Conservation (phyloP, 2,113 vertebrate species). For the Lophura nycthemera region DNA sequence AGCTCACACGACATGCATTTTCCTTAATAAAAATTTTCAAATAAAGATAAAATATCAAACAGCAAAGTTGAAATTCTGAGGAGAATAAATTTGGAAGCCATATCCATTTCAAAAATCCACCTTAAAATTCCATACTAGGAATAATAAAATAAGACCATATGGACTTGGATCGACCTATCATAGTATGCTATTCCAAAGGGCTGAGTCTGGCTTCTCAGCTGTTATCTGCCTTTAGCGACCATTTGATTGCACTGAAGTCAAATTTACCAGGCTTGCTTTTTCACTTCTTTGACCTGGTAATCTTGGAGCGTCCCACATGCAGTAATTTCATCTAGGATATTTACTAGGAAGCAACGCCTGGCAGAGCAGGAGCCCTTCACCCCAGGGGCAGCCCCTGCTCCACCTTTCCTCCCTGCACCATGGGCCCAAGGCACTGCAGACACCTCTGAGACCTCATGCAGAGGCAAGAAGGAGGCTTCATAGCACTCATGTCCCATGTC, state of each 20-base stretch:
- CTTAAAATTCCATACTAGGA: slow-evolving; percentile 53
- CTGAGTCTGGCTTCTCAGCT: not conserved
- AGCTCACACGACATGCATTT: not conserved
- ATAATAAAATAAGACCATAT: slow-evolving; percentile 60
- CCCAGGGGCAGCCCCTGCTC: fast-evolving
- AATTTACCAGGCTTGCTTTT: not conserved
- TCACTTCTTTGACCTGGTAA: not conserved
- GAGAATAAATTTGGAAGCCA: slow-evolving; percentile 20
- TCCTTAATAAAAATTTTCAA: not conserved
- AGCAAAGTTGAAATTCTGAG: not conserved
- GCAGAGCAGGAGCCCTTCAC: not conserved
- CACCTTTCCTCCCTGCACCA: not conserved
- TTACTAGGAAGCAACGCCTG: not conserved
- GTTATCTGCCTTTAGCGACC: not conserved
- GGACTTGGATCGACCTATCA: not conserved
- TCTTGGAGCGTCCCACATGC: not conserved
- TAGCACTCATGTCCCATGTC: fast-evolving
- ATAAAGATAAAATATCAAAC: slow-evolving; percentile 55
- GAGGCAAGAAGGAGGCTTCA: not conserved
- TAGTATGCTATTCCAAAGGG: not conserved
- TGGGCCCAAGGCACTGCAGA: not conserved
- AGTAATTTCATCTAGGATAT: not conserved
- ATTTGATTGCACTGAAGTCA: not conserved
- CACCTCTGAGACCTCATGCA: not conserved
- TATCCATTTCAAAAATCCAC: slow-evolving; percentile 53